phyloP scores from a whole-genome alignment of 2,888 invertebrate genomes.

The Drosophila nr. perissopoda region DNA sequence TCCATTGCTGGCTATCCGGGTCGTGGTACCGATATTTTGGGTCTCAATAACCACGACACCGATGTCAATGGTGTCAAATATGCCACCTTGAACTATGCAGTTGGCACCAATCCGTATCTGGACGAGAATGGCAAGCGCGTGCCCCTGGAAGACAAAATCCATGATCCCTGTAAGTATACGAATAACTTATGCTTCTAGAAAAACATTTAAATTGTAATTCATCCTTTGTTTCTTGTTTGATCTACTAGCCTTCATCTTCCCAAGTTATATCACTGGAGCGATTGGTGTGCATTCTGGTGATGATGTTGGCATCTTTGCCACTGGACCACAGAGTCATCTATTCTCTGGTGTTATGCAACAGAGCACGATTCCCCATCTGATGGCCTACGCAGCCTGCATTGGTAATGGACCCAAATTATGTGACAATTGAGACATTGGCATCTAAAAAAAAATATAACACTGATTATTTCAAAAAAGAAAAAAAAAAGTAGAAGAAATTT shows the following conservation, averaged over 20 bases:
- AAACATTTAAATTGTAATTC: neutral
- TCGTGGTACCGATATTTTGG: conserved; percentile 85
- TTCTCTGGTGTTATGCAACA: conserved; percentile 92
- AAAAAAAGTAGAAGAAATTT: neutral
- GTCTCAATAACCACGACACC: conserved; percentile 85
- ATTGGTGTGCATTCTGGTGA: conserved; percentile 89
- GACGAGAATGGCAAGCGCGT: conserved; percentile 60
- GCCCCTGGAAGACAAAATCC: conserved; percentile 56
- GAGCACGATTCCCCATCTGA: conserved; percentile 90
- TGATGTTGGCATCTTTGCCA: conserved; percentile 91
- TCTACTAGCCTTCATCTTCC: conserved; percentile 54
- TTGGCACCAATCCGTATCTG: conserved; percentile 86
- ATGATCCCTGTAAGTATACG: conserved; percentile 41
- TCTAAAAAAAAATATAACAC: neutral
- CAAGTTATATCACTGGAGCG: conserved; percentile 87
- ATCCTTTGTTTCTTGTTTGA: neutral
- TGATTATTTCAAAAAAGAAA: neutral
- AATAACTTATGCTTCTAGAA: neutral
- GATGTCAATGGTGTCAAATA: conserved; percentile 88
- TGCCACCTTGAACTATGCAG: conserved; percentile 90
- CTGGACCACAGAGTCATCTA: conserved; percentile 91
- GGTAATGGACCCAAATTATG: conserved; percentile 85
- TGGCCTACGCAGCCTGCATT: conserved; percentile 90
- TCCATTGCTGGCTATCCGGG: conserved; percentile 90
- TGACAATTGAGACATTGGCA: conserved; percentile 12